A percentile compares a stretch with the other conserved stretches of the same genome.
phyloP scores from a whole-genome alignment of 2,888 invertebrate species.

The Tetragonisca angustula region DNA sequence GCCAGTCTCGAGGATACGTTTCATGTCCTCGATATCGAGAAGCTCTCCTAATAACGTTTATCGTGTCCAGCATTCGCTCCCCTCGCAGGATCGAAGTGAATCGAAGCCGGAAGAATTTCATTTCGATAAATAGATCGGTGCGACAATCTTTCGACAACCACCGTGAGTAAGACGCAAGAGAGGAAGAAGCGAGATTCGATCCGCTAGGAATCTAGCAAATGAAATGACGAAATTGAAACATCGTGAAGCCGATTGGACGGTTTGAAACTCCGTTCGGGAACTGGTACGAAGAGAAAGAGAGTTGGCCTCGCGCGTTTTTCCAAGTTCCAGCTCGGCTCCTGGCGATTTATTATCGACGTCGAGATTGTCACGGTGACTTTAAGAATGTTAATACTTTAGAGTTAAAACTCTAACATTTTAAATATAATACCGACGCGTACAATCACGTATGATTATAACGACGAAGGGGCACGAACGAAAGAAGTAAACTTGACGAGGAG shows the following conservation, averaged over 20 bases:
- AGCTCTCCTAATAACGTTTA: neutral
- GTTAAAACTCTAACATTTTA: too few species aligned
- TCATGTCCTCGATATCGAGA: neutral
- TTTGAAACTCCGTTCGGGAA: neutral
- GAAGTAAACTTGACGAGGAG: too few species aligned
- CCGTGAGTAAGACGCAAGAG: too few species aligned
- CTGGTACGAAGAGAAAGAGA: neutral
- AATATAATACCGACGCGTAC: too few species aligned
- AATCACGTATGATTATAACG: too few species aligned
- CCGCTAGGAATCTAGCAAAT: neutral
- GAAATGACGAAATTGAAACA: slow-evolving; percentile 33
- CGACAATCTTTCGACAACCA: too few species aligned
- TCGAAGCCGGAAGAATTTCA: neutral
- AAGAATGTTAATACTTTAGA: too few species aligned
- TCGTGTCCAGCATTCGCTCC: too few species aligned
- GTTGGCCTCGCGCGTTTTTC: slow-evolving; percentile 16
- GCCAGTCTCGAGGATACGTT: neutral
- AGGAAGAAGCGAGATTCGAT: neutral
- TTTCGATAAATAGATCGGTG: slow-evolving; percentile 1
- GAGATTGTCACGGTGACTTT: slow-evolving; percentile 48
- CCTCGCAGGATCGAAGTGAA: neutral
- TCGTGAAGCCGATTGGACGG: neutral
- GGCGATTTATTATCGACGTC: slow-evolving; percentile 58
- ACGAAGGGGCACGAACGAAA: too few species aligned
- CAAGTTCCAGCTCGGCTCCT: slow-evolving; percentile 12